These are phyloP conservation scores for Nasonia longicornis DNA, from an alignment of 1,140 invertebrate species.

Conservation along the genomic window DNA sequence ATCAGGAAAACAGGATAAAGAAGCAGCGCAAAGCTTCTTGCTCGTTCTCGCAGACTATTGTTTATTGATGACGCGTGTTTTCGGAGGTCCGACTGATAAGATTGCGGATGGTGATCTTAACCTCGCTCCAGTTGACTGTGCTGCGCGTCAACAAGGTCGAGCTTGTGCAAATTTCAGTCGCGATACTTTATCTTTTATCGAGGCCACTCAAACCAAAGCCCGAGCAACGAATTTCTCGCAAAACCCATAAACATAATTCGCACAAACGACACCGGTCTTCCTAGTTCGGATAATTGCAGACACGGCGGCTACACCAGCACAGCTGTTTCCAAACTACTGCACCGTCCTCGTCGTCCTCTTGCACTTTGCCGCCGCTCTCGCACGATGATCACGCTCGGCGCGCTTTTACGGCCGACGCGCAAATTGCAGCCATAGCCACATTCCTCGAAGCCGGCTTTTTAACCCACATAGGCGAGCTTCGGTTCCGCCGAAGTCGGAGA, in stretches of 20 bases:
- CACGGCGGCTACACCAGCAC: neutral
- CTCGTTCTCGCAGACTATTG: neutral
- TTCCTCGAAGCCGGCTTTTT: conserved; percentile 27
- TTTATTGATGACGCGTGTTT: conserved; percentile 12
- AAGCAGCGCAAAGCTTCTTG: neutral
- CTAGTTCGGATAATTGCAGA: neutral
- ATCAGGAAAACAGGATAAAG: neutral
- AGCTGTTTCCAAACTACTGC: conserved; percentile 1
- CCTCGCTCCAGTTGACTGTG: conserved; percentile 10
- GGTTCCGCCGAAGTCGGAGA: conserved; percentile 9
- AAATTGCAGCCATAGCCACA: conserved; percentile 30
- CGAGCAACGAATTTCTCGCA: neutral
- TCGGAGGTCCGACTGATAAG: conserved; percentile 15
- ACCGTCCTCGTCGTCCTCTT: neutral
- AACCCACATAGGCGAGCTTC: conserved; percentile 20
- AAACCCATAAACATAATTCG: neutral
- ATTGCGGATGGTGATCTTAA: conserved; percentile 5
- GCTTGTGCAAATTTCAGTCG: too few relatives aligned
- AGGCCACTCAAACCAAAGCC: too few relatives aligned
- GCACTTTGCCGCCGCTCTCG: neutral
- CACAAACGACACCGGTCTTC: neutral
- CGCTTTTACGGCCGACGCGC: conserved; percentile 32
- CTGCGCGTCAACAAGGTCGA: neutral
- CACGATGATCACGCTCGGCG: neutral
- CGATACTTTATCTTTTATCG: too few relatives aligned